Conservation (phyloP, 2,888 invertebrate species). For the Siphlonurus alternatus region DNA sequence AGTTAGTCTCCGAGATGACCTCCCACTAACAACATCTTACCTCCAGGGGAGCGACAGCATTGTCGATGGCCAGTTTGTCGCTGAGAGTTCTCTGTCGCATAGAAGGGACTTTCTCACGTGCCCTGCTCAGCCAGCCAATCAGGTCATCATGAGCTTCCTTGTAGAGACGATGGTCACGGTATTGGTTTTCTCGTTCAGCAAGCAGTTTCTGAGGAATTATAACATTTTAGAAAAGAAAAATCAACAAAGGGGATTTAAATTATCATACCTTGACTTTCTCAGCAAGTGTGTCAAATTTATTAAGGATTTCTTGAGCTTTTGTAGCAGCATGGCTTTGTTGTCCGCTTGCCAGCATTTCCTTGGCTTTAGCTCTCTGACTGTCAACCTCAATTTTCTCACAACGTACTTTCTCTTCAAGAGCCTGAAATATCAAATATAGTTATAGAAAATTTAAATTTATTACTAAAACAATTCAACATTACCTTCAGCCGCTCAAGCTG, state of each 20-base stretch:
- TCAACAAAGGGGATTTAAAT: conserved; percentile 1
- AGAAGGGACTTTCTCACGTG: conserved; percentile 77
- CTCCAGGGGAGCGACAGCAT: conserved; percentile 73
- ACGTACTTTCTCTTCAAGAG: conserved; percentile 71
- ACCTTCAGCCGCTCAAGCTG: conserved; percentile 68
- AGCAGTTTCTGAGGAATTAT: conserved; percentile 37
- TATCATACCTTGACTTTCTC: conserved; percentile 47
- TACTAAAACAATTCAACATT: neutral
- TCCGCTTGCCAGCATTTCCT: conserved; percentile 70
- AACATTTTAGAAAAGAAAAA: conserved; percentile 2
- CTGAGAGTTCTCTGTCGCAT: conserved; percentile 68
- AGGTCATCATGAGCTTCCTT: conserved; percentile 86
- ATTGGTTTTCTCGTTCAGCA: conserved; percentile 66
- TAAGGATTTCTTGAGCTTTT: conserved; percentile 70
- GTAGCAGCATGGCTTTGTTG: conserved; percentile 68
- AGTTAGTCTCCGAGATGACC: neutral
- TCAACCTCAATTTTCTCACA: conserved; percentile 85
- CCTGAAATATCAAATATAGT: conserved; percentile 21
- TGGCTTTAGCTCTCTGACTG: conserved; percentile 62
- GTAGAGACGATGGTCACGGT: conserved; percentile 71
- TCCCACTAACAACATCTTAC: conserved; percentile 11
- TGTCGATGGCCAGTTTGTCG: conserved; percentile 77
- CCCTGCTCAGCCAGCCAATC: conserved; percentile 71
- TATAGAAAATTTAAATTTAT: neutral
- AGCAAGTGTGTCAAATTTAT: conserved; percentile 63